Base-by-base conservation (phyloP, 2,113 vertebrate species). In the Ariopsis seemanni region DNA sequence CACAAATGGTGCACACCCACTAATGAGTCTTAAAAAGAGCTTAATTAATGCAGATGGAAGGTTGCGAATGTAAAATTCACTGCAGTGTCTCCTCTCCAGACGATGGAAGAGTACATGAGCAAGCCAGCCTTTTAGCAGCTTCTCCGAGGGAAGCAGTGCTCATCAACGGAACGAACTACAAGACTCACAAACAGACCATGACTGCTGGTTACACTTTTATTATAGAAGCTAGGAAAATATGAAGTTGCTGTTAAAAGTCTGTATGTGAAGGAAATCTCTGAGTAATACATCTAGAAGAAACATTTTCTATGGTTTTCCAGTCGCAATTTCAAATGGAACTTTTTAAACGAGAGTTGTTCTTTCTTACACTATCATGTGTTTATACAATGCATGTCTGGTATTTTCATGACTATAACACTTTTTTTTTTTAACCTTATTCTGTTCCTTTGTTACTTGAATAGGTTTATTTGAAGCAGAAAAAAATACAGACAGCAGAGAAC, bases 101-200 rank as follows among this genome's bases (percentile, higher is more conserved):
- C 95, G 7, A 94, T 96, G 95, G 95, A 95, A 87, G 95, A 95
- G 90, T 96, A 96, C 89, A 96, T 96, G 95, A 95, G 94, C 93
- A 96, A 95, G 89, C 95, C 95, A 72, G 95, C 95, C 7, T 96
- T 96, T 92, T 96, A 91, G 92, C 77, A 27, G 14, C 34, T 25
- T 52, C 22, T 83, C 15, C 14, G 77, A 63, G 50, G 5, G 52
- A 58, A 50, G 27, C 79, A 88, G 27, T 20, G 57, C 27, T n/a
- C 75, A n/a, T 52, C 48, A 83, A 60, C 50, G 30, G 52, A 82
- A 30, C 42, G 10, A 57, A 87, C 42, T 42, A 42, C 42, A 88
- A 89, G 79, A 27, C 30, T 82, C 82, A 27, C 48, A 27, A 55
- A 57, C n/a, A 34, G 53, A 84, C n/a, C 52, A 42, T 34, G n/a